Percentiles rank a stretch among this genome's conserved stretches.
Evolutionary conservation across 2,113 vertebrate species (phyloP).

Genomic region (Coreoperca whiteheadi): DNA sequence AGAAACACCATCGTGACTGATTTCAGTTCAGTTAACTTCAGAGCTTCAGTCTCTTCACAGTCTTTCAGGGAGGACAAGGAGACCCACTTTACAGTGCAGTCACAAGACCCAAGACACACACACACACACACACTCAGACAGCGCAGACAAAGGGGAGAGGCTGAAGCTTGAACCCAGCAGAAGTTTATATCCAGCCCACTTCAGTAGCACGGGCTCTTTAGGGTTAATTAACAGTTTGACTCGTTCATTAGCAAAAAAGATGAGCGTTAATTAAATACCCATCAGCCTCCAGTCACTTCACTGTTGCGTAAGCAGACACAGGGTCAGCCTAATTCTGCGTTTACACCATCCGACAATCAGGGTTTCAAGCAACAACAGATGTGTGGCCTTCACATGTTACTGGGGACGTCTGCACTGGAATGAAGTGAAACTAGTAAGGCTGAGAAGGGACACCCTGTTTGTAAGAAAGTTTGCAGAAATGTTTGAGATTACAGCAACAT

Average conservation of each 20-base stretch:
- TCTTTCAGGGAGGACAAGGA: conserved; percentile 60
- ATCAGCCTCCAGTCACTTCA: background rate
- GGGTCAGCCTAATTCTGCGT: background rate
- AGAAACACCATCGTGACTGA: background rate
- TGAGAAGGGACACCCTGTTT: too few species aligned
- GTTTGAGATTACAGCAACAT: background rate
- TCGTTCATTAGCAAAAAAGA: conserved; percentile 11
- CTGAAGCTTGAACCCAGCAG: background rate
- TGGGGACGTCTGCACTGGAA: background rate
- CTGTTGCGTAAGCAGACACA: background rate
- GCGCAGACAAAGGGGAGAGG: background rate
- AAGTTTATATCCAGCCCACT: background rate
- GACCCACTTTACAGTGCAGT: conserved; percentile 71
- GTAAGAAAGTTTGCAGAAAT: background rate
- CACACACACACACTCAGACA: background rate
- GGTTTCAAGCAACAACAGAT: background rate
- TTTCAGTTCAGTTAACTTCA: conserved; percentile 14
- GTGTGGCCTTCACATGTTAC: background rate
- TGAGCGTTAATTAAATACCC: conserved; percentile 11
- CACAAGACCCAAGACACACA: conserved; percentile 57
- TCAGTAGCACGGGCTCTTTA: conserved; percentile 6
- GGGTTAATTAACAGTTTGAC: conserved; percentile 35
- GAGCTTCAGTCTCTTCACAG: conserved; percentile 20
- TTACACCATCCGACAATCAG: background rate
- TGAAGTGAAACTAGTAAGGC: background rate